These are phyloP conservation scores for Keiferia lycopersicella DNA, from an alignment of 2,888 invertebrate species.

Conservation along the genomic window DNA sequence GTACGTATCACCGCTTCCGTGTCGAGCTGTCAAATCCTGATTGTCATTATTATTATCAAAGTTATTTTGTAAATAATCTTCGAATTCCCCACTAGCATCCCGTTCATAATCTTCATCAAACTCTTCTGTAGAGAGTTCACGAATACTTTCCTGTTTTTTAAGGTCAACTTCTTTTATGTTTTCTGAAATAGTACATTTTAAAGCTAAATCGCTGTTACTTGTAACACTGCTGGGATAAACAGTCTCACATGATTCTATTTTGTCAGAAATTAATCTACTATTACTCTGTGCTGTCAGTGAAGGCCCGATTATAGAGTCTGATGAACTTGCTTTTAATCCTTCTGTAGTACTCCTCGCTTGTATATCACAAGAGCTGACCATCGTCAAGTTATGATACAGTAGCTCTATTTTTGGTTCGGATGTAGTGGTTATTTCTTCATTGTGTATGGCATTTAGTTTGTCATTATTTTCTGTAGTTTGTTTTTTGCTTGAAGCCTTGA, in stretches of 20 bases:
- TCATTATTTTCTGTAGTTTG: slow-evolving; percentile 33
- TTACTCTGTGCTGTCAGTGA: slow-evolving; percentile 30
- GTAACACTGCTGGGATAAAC: not conserved
- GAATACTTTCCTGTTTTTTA: slow-evolving; percentile 29
- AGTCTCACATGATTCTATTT: slow-evolving; percentile 32
- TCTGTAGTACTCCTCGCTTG: slow-evolving; percentile 32
- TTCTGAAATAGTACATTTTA: not conserved
- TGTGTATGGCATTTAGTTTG: slow-evolving; percentile 32
- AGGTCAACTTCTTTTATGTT: slow-evolving; percentile 17
- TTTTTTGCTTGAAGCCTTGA: slow-evolving; percentile 43
- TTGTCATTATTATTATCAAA: slow-evolving; percentile 40
- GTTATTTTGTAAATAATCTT: slow-evolving; percentile 55
- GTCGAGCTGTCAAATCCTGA: slow-evolving; percentile 51
- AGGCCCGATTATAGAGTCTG: slow-evolving; percentile 28
- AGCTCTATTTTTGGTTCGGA: slow-evolving; percentile 57
- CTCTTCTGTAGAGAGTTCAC: slow-evolving; percentile 53
- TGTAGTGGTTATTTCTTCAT: slow-evolving; percentile 15
- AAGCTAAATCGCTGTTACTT: not conserved
- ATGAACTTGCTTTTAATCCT: slow-evolving; percentile 40
- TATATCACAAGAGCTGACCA: slow-evolving; percentile 54
- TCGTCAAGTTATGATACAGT: slow-evolving; percentile 65
- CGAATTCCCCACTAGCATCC: slow-evolving; percentile 54
- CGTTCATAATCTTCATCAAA: slow-evolving; percentile 59
- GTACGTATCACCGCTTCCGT: slow-evolving; percentile 73
- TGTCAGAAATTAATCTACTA: slow-evolving; percentile 38